Base-by-base conservation (phyloP, 2,797 vertebrate genomes). In the Urosaurus nigricauda region DNA sequence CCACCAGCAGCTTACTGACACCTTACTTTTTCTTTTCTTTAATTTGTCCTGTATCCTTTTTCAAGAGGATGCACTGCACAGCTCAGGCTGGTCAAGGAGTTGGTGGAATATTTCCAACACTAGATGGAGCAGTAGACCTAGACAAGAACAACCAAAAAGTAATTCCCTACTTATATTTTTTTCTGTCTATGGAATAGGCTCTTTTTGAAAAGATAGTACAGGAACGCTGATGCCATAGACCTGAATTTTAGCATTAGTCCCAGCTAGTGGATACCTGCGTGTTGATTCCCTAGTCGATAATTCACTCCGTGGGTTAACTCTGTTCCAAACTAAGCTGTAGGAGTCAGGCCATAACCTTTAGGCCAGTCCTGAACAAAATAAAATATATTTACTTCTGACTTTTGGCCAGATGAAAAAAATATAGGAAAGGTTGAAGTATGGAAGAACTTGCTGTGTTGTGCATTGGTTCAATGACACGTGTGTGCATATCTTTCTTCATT, bases 51-150 rank as follows among this genome's bases (percentile, higher is more conserved):
- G 35, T 63, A 16, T 6, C 2, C 14, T 37, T 11, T 1, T 11
- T 51, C 47, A 11, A 51, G 9, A 51, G 47, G 47, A 51, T 56
- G 53, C 13, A 56, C 13, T 2, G n/a, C 17, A 26, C 35, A 43
- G 2, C 14, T 1, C 60, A 35, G 32, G 26, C 40, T 37, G 32
- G 11, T 0, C 7, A n/a, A 21, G 24, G 29, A 16, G 43, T 24
- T 12, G 9, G 9, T 63, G 53, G 70, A n/a, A 4, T 21, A 35
- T 77, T 81, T 68, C 13, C 11, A 77, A 43, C 88, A 19, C 84
- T 89, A 89, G 88, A 40, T 81, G 88, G 88, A 82, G 84, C 79
- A 86, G 43, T 35, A 77, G 79, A 43, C 58, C 37, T 81, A 51
- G 70, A 32, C 11, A 82, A 82, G 29, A 53, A 19, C 21, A 9